Evolutionary conservation across 2,888 invertebrate genomes (phyloP).

Genomic region (Acanthosepion pharaonis): DNA sequence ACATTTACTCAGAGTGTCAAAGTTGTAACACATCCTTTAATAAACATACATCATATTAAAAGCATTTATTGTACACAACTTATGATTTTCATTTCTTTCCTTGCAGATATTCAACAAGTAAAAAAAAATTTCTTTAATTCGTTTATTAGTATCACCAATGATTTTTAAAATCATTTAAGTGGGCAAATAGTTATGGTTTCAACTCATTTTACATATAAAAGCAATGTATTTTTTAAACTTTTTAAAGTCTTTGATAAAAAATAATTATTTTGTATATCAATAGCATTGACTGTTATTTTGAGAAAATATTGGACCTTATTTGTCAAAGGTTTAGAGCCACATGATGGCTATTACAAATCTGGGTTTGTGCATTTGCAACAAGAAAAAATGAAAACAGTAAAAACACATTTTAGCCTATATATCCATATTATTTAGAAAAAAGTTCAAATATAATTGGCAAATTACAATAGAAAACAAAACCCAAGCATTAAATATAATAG

Average conservation of each 20-base stretch:
- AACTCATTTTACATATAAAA: conserved; percentile 20
- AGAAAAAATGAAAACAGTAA: too few relatives aligned
- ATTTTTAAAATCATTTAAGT: neutral
- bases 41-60: neutral
- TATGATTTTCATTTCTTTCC: neutral
- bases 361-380: neutral
- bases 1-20: too few relatives aligned
- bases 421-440: neutral
- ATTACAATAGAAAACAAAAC: neutral
- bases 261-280: neutral
- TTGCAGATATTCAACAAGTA: neutral
- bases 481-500: neutral
- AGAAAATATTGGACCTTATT: neutral
- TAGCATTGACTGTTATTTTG: neutral
- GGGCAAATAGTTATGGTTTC: neutral
- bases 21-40: too few relatives aligned
- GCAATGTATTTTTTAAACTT: neutral
- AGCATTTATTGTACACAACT: neutral
- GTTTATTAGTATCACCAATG: too few relatives aligned
- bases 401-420: neutral
- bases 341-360: neutral
- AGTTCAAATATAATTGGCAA: neutral
- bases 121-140: neutral
- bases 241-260: neutral
- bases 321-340: too few relatives aligned